Conservation (phyloP, 1,140 invertebrate species). For the Eubasilissa regina region DNA sequence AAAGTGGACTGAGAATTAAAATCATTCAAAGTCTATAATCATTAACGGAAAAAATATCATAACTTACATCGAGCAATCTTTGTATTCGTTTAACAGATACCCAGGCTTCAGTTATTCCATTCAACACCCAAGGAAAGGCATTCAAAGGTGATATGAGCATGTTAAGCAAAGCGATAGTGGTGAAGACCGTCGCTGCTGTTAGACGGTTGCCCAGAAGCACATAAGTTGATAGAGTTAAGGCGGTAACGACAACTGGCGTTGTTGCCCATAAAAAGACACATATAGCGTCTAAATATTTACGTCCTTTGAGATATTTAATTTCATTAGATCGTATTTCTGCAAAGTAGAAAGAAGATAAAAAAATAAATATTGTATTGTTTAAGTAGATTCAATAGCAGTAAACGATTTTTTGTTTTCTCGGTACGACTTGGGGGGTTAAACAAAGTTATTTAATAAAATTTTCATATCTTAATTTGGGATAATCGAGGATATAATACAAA, state of each 20-base stretch:
- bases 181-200: conserved; percentile 93
- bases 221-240: conserved; percentile 93
- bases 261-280: conserved; percentile 99
- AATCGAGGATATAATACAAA: no score
- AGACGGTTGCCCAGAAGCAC: conserved; percentile 87
- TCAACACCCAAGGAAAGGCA: conserved; percentile 98
- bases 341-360: conserved; percentile 42
- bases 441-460: no score
- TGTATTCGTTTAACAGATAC: conserved; percentile 90
- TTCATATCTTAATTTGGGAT: no score
- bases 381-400: no score
- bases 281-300: conserved; percentile 98
- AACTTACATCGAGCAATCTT: conserved; percentile 79
- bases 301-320: conserved; percentile 83
- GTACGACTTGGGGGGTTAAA: no score
- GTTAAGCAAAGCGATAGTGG: conserved; percentile 93
- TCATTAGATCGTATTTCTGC: conserved; percentile 79
- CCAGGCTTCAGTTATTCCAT: conserved; percentile 95
- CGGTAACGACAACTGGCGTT: conserved; percentile 95
- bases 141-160: conserved; percentile 97
- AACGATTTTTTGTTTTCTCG: no score
- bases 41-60: not conserved
- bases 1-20: no score
- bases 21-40: no score
- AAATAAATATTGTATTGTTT: no score